phyloP scores from a whole-genome alignment of 2,113 vertebrate species.

The Alaudala cheleensis region DNA sequence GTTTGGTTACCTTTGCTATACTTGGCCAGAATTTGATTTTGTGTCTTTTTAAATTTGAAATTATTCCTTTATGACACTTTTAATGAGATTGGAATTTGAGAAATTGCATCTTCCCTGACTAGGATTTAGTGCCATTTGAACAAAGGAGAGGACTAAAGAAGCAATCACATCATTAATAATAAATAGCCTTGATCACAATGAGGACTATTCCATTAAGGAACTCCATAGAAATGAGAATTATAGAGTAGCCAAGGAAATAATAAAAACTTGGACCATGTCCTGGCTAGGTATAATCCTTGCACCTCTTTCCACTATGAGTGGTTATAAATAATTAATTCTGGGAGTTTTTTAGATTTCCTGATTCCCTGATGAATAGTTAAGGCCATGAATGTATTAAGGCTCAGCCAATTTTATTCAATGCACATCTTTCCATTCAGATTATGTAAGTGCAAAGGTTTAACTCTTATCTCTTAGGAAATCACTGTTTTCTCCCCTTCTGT shows the following conservation, averaged over 20 bases:
- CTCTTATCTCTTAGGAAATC: not conserved
- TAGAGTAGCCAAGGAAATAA: not conserved
- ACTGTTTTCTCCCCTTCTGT: not conserved
- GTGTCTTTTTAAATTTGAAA: not conserved
- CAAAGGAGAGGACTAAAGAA: not conserved
- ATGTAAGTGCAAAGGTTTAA: not conserved
- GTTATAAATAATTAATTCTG: not conserved
- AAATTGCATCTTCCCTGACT: not conserved
- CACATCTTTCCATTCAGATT: not conserved
- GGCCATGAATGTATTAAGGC: not conserved
- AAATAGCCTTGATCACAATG: not conserved
- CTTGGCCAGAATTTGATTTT: not conserved
- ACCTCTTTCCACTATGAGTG: not conserved
- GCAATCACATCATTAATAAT: not conserved
- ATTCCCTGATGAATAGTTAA: not conserved
- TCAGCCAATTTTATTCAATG: not conserved
- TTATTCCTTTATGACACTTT: not conserved
- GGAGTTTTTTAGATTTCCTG: rapidly evolving
- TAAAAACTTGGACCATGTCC: not conserved
- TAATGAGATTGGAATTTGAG: not conserved
- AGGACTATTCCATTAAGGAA: not conserved
- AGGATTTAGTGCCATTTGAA: not conserved
- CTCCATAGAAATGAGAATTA: not conserved
- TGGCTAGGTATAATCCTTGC: not conserved
- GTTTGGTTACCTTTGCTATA: not conserved